Evolutionary conservation across 2,797 vertebrate species (phyloP).

Genomic region (Lerista edwardsae): DNA sequence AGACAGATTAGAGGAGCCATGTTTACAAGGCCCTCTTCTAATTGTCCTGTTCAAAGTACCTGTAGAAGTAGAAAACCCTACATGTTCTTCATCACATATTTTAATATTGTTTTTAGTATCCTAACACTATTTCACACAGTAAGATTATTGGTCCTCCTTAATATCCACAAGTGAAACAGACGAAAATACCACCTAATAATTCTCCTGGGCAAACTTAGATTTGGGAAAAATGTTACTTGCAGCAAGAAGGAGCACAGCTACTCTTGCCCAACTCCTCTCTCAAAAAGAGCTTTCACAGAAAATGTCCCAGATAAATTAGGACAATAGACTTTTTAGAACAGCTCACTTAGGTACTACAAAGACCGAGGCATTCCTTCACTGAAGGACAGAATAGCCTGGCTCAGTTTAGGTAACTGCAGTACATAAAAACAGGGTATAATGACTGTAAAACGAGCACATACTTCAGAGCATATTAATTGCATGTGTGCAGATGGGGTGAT

Average conservation of each 20-base stretch:
- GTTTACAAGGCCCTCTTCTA: background rate
- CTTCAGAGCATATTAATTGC: too few species aligned
- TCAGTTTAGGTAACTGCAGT: background rate
- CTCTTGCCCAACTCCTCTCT: background rate
- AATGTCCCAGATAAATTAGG: background rate
- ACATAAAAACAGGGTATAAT: background rate
- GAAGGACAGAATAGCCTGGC: background rate
- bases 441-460: background rate
- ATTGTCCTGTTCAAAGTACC: background rate
- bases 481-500: background rate
- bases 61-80: constrained; percentile 4
- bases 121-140: background rate
- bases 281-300: background rate
- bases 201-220: background rate
- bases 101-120: background rate
- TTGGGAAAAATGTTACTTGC: background rate
- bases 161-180: background rate
- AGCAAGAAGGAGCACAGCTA: background rate
- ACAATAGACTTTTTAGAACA: background rate
- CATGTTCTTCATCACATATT: background rate
- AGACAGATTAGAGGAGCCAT: background rate
- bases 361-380: background rate
- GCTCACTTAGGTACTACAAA: background rate
- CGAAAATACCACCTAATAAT: background rate
- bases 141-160: background rate